Evolutionary conservation across 2,797 vertebrate genomes (phyloP).

Genomic region (Glyptemys insculpta): DNA sequence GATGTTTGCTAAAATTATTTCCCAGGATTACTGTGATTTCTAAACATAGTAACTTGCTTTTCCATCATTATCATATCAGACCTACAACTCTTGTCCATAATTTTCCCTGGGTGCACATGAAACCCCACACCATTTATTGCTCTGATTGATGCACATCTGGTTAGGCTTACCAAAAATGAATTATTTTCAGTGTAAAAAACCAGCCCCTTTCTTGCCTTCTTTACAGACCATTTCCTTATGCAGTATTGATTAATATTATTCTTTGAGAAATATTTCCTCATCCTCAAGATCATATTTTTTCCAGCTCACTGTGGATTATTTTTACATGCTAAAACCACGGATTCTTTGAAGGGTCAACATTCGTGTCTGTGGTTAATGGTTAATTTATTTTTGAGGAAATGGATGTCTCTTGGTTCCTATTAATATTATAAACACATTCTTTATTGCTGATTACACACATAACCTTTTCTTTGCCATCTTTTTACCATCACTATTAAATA

Average conservation of each 20-base stretch:
- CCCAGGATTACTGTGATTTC: not conserved
- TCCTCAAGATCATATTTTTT: conserved; percentile 7
- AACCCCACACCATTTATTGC: not conserved
- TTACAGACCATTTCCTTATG: conserved; percentile 16
- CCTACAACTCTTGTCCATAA: not conserved
- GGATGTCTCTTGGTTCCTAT: not conserved
- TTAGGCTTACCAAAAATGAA: conserved; percentile 2
- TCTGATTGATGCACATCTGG: not conserved
- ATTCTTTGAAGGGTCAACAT: not conserved
- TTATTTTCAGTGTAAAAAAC: conserved; percentile 29
- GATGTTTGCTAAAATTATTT: not conserved
- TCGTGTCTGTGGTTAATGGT: not conserved
- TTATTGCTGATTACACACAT: not conserved
- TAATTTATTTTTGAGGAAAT: conserved; percentile 9
- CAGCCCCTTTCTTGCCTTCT: not conserved
- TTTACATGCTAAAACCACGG: not conserved
- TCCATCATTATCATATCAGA: not conserved
- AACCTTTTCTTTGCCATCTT: not conserved
- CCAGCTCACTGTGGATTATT: not conserved
- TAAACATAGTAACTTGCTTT: not conserved
- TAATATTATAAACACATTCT: not conserved
- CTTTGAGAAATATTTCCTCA: conserved; percentile 1
- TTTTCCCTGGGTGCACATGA: not conserved
- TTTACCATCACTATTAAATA: not conserved
- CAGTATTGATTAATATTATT: not conserved